Conservation (phyloP, 2,888 invertebrate species). For the Thyatira batis region DNA sequence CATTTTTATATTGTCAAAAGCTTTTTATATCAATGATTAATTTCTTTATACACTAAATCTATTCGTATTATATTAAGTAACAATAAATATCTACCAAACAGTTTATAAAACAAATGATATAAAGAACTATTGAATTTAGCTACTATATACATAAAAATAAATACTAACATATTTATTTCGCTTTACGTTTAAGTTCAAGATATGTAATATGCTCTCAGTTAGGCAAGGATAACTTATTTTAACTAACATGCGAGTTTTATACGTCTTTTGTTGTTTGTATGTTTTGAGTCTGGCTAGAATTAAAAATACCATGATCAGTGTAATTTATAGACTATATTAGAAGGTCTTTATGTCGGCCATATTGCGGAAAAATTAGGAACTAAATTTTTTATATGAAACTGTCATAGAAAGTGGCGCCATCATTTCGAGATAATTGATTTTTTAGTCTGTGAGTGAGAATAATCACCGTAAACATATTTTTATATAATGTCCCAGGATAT, state of each 20-base stretch:
- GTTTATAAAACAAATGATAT: neutral
- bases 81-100: conserved; percentile 1
- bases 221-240: conserved; percentile 39
- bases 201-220: conserved; percentile 43
- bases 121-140: conserved; percentile 36
- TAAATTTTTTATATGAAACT: too few relatives aligned
- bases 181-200: conserved; percentile 55
- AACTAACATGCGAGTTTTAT: conserved; percentile 22
- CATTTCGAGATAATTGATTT: too few relatives aligned
- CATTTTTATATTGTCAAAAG: too few relatives aligned
- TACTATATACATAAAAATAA: conserved; percentile 45
- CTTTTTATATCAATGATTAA: too few relatives aligned
- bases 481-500: too few relatives aligned
- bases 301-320: neutral
- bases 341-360: too few relatives aligned
- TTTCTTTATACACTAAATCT: too few relatives aligned
- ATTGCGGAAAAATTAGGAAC: too few relatives aligned
- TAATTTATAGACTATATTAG: too few relatives aligned
- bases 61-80: neutral
- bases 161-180: conserved; percentile 77
- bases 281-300: conserved; percentile 16
- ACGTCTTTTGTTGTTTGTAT: conserved; percentile 15
- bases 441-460: too few relatives aligned
- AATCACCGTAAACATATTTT: too few relatives aligned
- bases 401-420: too few relatives aligned